A percentile compares a stretch with the other conserved stretches of the same genome.
These are phyloP conservation scores for Automeris io DNA, from an alignment of 2,888 invertebrate genomes.

Conservation along the genomic window DNA sequence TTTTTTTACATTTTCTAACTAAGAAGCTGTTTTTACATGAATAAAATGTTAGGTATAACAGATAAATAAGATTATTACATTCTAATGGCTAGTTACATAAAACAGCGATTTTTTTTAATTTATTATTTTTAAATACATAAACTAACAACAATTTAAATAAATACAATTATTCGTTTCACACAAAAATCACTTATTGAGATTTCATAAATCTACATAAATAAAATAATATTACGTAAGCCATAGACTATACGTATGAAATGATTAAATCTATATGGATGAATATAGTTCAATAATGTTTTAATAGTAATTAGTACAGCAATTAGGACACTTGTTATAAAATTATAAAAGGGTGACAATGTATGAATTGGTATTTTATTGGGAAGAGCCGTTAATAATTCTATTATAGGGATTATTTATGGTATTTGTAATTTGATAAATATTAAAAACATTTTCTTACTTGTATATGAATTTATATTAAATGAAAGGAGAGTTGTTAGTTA, in stretches of 20 bases:
- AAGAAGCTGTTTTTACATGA: constrained; percentile 50
- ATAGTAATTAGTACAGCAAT: too few relatives aligned
- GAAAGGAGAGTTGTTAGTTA: too few relatives aligned
- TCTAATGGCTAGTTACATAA: constrained; percentile 36
- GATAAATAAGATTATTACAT: constrained; percentile 35
- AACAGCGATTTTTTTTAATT: constrained; percentile 36
- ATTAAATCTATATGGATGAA: constrained; percentile 5
- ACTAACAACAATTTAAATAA: constrained; percentile 50
- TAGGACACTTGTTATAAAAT: too few relatives aligned
- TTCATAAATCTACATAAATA: constrained; percentile 21
- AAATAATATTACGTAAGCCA: constrained; percentile 4
- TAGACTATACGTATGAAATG: constrained; percentile 7
- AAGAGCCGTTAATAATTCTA: too few relatives aligned
- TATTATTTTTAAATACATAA: constrained; percentile 34
- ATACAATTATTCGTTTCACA: constrained; percentile 48
- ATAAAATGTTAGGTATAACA: constrained; percentile 34
- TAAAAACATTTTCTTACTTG: too few relatives aligned
- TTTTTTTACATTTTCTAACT: constrained; percentile 54
- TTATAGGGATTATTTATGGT: too few relatives aligned
- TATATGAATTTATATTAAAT: too few relatives aligned
- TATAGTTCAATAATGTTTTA: too few relatives aligned
- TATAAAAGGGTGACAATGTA: too few relatives aligned
- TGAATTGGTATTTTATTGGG: too few relatives aligned
- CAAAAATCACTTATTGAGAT: constrained; percentile 42
- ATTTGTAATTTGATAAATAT: too few relatives aligned